phyloP scores from a whole-genome alignment of 2,113 vertebrate genomes.

The Enhydra lutris region DNA sequence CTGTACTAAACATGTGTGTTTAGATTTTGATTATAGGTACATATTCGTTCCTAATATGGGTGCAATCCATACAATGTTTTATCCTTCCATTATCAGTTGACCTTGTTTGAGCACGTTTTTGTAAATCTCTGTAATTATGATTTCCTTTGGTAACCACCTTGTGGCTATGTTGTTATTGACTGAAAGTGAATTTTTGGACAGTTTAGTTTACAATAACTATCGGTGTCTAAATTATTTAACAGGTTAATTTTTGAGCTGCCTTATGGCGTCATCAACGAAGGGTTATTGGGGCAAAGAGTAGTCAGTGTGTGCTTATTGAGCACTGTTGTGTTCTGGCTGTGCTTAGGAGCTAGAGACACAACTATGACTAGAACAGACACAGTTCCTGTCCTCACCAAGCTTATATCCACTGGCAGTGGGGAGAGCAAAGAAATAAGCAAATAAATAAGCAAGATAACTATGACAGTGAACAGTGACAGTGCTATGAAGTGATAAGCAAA shows the following conservation, averaged over 20 bases:
- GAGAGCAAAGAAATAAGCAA: neutral
- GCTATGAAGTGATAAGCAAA: neutral
- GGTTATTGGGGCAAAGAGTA: neutral
- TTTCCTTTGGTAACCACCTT: neutral
- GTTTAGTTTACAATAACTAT: neutral
- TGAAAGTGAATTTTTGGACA: neutral
- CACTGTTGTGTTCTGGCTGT: neutral
- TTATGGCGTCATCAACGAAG: neutral
- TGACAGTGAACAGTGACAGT: neutral
- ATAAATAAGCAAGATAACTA: neutral
- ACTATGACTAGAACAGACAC: neutral
- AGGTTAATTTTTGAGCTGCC: neutral
- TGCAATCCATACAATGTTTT: neutral
- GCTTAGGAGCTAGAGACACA: neutral
- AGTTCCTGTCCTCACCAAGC: neutral
- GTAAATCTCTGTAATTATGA: neutral
- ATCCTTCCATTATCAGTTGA: neutral
- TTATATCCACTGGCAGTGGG: neutral
- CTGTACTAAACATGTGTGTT: neutral
- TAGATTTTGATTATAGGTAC: conserved; percentile 29
- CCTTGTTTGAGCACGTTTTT: neutral
- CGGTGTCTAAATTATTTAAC: neutral
- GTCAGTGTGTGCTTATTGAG: neutral
- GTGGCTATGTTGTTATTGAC: neutral
- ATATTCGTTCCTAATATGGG: neutral